Evolutionary conservation across 2,113 vertebrate species (phyloP), one percentile per base, ranked within the genome.

Genomic region (Tachycineta bicolor): DNA sequence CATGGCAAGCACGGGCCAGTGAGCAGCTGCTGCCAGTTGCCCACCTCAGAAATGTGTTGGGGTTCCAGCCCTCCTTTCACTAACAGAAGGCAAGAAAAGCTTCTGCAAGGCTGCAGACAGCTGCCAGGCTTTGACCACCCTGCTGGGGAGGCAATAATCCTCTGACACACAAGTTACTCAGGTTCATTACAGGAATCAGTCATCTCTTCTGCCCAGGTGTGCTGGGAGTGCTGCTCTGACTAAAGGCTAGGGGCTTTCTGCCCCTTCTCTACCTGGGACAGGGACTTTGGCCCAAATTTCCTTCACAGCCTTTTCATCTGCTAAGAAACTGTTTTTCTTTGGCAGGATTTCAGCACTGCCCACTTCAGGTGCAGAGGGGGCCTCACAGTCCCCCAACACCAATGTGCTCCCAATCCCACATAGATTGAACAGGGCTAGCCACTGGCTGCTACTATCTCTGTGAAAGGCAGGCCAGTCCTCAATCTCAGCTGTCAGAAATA

Each of bases 321-420:
- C 77, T 7, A 29, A 81, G n/a, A 85, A 85, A 68, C 19, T 3
- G 0, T 31, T 28, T 50, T 33, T 74, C 31, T 55, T 56, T 67
- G 34, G 14, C 26, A 43, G 21, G 5, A 43, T 80, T 83, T 70
- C 80, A 37, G 26, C 17, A 83, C 49, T 75, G 60, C 31, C 19
- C 6, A 1, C 6, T 52, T 74, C 2, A 4, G 41, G 17, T 31
- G 24, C 12, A 2, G 52, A 74, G n/a, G 20, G 49, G 56, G 47
- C 39, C 69, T 88, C 25, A 33, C 0, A 0, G 29, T 70, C 28
- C 24, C 20, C 21, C 0, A 0, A 3, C 14, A 49, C 16, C 13
- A 5, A 4, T 6, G 21, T 47, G 52, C 24, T 89, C 58, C 26
- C n/a, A 33, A 6, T 31, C 24, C 50, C 3, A 7, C 31, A 11